Percentiles rank a stretch among this genome's conserved stretches.
Conservation (phyloP, 2,888 invertebrate species). For the Ectemnius cavifrons region DNA sequence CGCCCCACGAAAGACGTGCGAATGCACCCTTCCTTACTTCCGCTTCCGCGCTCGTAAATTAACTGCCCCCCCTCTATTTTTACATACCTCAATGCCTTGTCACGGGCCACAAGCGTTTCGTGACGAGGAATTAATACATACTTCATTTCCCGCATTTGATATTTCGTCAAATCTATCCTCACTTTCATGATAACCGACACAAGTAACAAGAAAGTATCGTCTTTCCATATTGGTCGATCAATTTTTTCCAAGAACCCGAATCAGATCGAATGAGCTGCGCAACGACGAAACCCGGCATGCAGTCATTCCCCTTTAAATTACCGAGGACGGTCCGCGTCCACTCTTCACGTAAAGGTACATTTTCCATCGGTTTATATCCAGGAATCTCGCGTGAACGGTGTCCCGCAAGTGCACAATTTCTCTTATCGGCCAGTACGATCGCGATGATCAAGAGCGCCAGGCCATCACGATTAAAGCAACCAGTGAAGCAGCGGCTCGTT, state of each 20-base stretch:
- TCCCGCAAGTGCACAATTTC: slow-evolving; percentile 40
- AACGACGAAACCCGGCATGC: not conserved
- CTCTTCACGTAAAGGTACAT: not conserved
- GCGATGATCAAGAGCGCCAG: slow-evolving; percentile 31
- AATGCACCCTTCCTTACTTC: slow-evolving; percentile 1
- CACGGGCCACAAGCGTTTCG: not conserved
- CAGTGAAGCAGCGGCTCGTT: slow-evolving; percentile 32
- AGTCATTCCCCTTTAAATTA: not conserved
- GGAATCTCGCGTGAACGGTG: slow-evolving; percentile 17
- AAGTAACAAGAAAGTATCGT: no score
- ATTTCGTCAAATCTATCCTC: no score
- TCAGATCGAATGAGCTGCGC: not conserved
- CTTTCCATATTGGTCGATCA: no score
- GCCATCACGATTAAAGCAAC: slow-evolving; percentile 43
- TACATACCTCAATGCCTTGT: not conserved
- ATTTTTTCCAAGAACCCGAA: not conserved
- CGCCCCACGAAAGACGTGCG: not conserved
- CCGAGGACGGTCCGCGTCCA: not conserved
- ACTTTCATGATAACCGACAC: no score
- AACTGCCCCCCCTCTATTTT: slow-evolving; percentile 2
- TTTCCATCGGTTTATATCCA: not conserved
- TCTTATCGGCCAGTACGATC: slow-evolving; percentile 39
- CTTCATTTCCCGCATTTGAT: no score
- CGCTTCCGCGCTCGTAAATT: not conserved
- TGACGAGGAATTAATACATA: no score